These are phyloP conservation scores for Argyresthia albistria DNA, from an alignment of 2,888 invertebrate genomes.

Conservation along the genomic window DNA sequence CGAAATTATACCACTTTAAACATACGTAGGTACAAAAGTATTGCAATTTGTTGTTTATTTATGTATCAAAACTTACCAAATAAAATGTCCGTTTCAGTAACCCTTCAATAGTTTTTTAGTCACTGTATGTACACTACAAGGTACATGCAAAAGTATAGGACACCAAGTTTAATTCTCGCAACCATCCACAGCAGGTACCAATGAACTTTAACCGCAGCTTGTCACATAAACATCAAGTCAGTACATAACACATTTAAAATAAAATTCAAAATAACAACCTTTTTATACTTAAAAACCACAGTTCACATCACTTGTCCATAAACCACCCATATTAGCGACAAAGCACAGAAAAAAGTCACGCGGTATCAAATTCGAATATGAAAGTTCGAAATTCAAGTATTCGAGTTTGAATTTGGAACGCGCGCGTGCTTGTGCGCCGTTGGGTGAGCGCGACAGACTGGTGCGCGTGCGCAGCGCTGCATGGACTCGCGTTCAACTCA, in stretches of 20 bases:
- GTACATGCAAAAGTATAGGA: neutral
- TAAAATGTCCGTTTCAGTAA: too few species aligned
- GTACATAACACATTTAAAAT: conserved; percentile 21
- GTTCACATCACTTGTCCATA: neutral
- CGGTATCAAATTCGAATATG: neutral
- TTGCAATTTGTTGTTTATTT: too few species aligned
- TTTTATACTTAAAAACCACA: neutral
- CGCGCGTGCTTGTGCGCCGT: conserved; percentile 36
- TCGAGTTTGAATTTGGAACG: conserved; percentile 28
- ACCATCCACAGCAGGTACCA: conserved; percentile 21
- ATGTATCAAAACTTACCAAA: too few species aligned
- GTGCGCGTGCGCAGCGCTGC: conserved; percentile 53
- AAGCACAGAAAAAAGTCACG: conserved; percentile 4
- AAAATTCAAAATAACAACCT: neutral
- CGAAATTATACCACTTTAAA: too few species aligned
- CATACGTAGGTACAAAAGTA: too few species aligned
- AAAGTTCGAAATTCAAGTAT: conserved; percentile 29
- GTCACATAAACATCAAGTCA: conserved; percentile 28
- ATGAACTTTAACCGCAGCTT: conserved; percentile 51
- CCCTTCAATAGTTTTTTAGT: too few species aligned
- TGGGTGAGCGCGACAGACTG: conserved; percentile 57
- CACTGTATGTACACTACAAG: neutral
- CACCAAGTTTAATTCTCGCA: conserved; percentile 5
- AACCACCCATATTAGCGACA: conserved; percentile 5
- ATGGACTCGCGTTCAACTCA: conserved; percentile 33